Percentiles rank a stretch among this genome's conserved stretches.
These are phyloP conservation scores for Lordiphosa fenestrarum DNA, from an alignment of 2,888 invertebrate genomes.

Conservation along the genomic window DNA sequence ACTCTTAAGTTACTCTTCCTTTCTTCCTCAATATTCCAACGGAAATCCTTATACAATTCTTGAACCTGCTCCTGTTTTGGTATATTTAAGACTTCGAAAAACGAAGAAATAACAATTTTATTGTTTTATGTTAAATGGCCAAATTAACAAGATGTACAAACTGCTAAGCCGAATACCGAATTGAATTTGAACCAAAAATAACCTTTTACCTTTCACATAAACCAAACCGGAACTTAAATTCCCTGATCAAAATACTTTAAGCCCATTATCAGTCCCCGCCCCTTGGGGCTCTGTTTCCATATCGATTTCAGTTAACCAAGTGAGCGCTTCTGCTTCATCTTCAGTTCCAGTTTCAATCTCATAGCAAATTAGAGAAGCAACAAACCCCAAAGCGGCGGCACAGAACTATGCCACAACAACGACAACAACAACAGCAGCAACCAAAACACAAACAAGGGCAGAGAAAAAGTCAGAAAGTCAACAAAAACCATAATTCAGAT, in stretches of 20 bases:
- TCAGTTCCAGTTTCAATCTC: constrained; percentile 33
- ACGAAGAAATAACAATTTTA: too few species aligned
- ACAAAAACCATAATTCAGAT: constrained; percentile 77
- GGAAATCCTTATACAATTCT: too few species aligned
- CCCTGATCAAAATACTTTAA: constrained; percentile 11
- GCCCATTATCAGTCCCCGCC: constrained; percentile 16
- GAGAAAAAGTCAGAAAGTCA: constrained; percentile 66
- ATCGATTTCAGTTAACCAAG: constrained; percentile 16
- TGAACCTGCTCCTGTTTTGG: too few species aligned
- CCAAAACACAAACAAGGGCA: constrained; percentile 3
- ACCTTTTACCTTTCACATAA: too few species aligned
- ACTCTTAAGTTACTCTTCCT: too few species aligned
- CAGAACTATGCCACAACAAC: constrained; percentile 56
- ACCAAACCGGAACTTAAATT: too few species aligned
- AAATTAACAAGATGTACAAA: too few species aligned
- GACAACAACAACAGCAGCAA: constrained; percentile 5
- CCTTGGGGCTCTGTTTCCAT: not conserved
- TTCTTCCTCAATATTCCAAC: too few species aligned
- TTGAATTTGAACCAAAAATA: too few species aligned
- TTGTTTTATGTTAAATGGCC: too few species aligned
- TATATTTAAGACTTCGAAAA: too few species aligned
- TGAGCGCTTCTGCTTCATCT: constrained; percentile 6
- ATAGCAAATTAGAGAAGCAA: constrained; percentile 61
- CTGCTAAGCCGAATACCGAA: too few species aligned
- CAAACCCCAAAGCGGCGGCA: constrained; percentile 39